Evolutionary conservation across 35 echinoderm and acorn worm species (phyloP).

Genomic region (Apostichopus parvimensis): DNA sequence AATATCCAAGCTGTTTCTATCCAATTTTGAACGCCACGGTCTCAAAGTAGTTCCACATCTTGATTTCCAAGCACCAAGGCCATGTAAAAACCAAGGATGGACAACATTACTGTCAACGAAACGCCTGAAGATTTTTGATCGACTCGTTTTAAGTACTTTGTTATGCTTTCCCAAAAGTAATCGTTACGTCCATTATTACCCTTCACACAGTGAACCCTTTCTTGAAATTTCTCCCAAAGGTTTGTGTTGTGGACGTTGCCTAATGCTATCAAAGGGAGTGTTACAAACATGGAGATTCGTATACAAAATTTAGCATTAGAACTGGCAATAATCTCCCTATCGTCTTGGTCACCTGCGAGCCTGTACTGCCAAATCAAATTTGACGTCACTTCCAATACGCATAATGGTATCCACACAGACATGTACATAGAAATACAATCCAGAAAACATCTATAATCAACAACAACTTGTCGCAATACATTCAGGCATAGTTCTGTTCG

Average conservation of each 20-base stretch:
- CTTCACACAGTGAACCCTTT: constrained; percentile 3
- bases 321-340: neutral
- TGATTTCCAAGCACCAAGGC: neutral
- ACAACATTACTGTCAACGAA: neutral
- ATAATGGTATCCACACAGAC: neutral
- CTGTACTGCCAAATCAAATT: constrained; percentile 18
- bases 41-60: neutral
- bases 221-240: neutral
- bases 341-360: neutral
- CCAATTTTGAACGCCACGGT: too few relatives aligned
- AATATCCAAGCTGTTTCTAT: too few relatives aligned
- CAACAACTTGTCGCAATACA: neutral
- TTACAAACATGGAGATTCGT: neutral
- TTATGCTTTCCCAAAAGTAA: neutral
- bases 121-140: neutral
- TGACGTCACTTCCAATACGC: neutral
- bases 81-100: neutral
- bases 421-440: neutral
- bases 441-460: neutral
- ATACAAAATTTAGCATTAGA: neutral
- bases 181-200: neutral
- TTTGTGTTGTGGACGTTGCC: neutral
- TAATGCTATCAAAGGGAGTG: neutral
- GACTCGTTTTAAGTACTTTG: constrained; percentile 6
- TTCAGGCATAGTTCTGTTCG: neutral